These are phyloP conservation scores for human DNA, from an alignment of 2,113 vertebrate species.

Conservation along the genomic window GRCh38 chr2:113454001-113454500, in stretches of 20 bases:
- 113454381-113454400: background rate
- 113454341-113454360: conserved; percentile 31
- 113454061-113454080: background rate
- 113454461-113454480: conserved; percentile 45
- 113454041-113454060: background rate
- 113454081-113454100: background rate
- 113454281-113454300: background rate
- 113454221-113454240: background rate
- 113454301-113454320: background rate
- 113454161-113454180: conserved; percentile 25
- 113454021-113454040: background rate
- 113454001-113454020: background rate
- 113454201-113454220: conserved; percentile 1
- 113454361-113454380: conserved; percentile 21
- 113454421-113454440: background rate
- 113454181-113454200: background rate
- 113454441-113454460: conserved; percentile 32
- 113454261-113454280: background rate
- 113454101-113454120: background rate
- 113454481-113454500: background rate
- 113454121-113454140: background rate
- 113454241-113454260: conserved; percentile 3
- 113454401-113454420: conserved; percentile 19
- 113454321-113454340: conserved; percentile 39
- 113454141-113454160: background rate